These are phyloP conservation scores for rabbit (Oryctolagus cuniculus) DNA, from an alignment of 2,113 vertebrate species.

Conservation along the genomic window DNA sequence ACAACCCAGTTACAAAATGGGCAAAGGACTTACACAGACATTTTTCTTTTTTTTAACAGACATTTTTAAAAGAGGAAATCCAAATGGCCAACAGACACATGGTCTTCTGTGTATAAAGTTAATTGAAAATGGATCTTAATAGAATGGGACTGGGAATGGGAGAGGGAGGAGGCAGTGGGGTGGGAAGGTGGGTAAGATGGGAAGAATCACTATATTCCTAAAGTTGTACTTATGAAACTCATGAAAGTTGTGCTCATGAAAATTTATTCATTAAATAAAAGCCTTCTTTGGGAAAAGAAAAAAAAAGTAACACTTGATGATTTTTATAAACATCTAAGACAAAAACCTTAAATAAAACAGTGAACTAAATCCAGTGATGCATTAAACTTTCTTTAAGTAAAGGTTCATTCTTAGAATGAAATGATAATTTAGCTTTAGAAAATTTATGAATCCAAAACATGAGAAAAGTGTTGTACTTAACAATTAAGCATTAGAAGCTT, in stretches of 20 bases:
- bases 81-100: too few species aligned
- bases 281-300: too few species aligned
- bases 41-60: too few species aligned
- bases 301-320: neutral
- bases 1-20: too few species aligned
- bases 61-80: too few species aligned
- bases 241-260: too few species aligned
- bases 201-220: neutral
- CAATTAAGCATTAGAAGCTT: neutral
- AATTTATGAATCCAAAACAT: neutral
- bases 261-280: too few species aligned
- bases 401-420: neutral
- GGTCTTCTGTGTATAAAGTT: too few species aligned
- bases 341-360: slow-evolving; percentile 22
- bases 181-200: neutral
- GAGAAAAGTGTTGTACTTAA: neutral
- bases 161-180: neutral
- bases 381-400: neutral
- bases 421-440: neutral
- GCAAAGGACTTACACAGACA: too few species aligned
- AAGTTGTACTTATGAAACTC: too few species aligned
- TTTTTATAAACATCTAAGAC: neutral
- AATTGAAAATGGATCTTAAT: too few species aligned
- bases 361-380: neutral
- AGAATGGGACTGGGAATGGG: too few species aligned